These are phyloP conservation scores for Psilopogon haemacephalus DNA, from an alignment of 2,113 vertebrate species.

Conservation along the genomic window DNA sequence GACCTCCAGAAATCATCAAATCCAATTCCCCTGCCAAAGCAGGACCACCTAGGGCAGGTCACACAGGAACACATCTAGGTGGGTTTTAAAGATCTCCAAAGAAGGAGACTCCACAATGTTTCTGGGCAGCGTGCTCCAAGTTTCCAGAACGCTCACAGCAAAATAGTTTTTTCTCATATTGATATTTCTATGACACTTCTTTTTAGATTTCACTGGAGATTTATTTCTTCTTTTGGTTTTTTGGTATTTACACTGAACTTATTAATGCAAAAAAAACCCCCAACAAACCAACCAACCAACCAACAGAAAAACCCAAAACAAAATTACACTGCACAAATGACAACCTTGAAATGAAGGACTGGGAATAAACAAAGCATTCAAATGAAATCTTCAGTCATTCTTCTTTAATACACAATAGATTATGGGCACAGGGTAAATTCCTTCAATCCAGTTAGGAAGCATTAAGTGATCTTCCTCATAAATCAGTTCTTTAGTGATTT, in stretches of 20 bases:
- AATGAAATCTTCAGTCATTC: background rate
- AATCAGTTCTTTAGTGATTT: constrained; percentile 48
- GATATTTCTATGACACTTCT: background rate
- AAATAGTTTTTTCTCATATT: no score
- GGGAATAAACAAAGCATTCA: constrained; percentile 23
- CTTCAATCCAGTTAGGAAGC: constrained; percentile 43
- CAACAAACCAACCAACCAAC: background rate
- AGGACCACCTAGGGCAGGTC: no score
- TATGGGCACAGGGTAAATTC: constrained; percentile 16
- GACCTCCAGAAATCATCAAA: no score
- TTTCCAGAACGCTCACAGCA: no score
- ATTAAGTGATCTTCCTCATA: constrained; percentile 12
- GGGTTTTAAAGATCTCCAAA: no score
- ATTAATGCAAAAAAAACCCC: background rate
- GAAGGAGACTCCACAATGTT: no score
- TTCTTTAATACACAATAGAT: constrained; percentile 4
- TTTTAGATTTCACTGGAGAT: background rate
- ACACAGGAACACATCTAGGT: no score
- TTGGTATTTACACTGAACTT: background rate
- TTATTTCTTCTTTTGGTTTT: constrained; percentile 1
- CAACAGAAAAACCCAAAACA: background rate
- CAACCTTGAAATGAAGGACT: constrained; percentile 36
- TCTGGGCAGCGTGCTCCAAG: no score
- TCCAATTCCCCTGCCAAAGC: no score
- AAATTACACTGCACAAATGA: background rate